Percentiles rank a stretch among this genome's conserved stretches.
Conservation (phyloP, 2,113 vertebrate genomes). For the Plestiodon gilberti region DNA sequence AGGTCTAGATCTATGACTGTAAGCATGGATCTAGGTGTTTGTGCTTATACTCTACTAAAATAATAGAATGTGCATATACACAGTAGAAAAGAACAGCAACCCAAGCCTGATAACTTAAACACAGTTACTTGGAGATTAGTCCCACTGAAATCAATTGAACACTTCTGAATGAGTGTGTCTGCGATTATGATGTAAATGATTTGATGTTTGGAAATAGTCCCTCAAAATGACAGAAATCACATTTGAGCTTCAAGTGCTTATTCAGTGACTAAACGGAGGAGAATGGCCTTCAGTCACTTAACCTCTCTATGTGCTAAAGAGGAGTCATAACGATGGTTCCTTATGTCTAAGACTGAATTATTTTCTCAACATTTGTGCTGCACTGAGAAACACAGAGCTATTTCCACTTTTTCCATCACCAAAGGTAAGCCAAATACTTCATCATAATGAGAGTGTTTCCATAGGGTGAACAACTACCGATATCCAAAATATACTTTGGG, state of each 20-base stretch:
- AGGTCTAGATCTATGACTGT: not conserved
- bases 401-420: not conserved
- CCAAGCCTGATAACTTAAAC: not conserved
- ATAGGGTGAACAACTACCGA: not conserved
- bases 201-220: not conserved
- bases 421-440: not conserved
- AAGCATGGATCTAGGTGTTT: not conserved
- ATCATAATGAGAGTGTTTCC: not conserved
- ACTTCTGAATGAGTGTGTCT: not conserved
- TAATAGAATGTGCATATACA: not conserved
- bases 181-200: not conserved
- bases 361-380: conserved; percentile 22
- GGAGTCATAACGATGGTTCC: not conserved
- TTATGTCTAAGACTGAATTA: not conserved
- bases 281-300: not conserved
- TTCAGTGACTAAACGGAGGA: conserved; percentile 10
- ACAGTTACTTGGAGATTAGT: not conserved
- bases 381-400: not conserved
- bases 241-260: not conserved
- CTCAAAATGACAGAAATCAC: not conserved
- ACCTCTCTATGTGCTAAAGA: rapidly evolving
- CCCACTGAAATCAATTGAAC: not conserved
- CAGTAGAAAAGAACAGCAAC: not conserved
- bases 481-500: not conserved
- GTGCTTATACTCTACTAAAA: not conserved